These are phyloP conservation scores for Scophthalmus maximus DNA, from an alignment of 2,113 vertebrate genomes.

Conservation along the genomic window DNA sequence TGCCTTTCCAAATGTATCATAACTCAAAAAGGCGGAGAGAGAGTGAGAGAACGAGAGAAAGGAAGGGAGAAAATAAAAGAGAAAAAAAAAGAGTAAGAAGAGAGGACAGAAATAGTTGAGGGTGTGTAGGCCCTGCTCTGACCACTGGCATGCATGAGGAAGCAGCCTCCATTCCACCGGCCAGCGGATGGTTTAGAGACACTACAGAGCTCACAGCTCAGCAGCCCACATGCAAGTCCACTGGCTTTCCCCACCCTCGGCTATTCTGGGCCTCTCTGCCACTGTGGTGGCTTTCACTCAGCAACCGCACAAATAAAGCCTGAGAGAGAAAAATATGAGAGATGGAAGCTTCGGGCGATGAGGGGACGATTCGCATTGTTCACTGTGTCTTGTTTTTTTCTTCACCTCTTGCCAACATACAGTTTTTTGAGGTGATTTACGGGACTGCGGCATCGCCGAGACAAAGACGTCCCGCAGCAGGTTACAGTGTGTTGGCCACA, in stretches of 20 bases:
- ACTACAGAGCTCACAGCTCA: slow-evolving; percentile 65
- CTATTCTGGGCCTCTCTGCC: slow-evolving; percentile 76
- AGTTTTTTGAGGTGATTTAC: slow-evolving; percentile 36
- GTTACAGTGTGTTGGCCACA: slow-evolving; percentile 2
- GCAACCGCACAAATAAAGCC: slow-evolving; percentile 67
- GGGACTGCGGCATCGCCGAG: background rate
- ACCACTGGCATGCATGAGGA: slow-evolving; percentile 85
- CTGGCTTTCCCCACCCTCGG: slow-evolving; percentile 73
- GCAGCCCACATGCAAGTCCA: slow-evolving; percentile 78
- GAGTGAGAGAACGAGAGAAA: slow-evolving; percentile 34
- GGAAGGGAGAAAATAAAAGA: slow-evolving; percentile 42
- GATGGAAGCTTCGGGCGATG: slow-evolving; percentile 38
- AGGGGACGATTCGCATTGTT: slow-evolving; percentile 52
- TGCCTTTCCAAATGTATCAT: slow-evolving; percentile 31
- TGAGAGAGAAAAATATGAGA: slow-evolving; percentile 54
- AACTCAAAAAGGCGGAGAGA: slow-evolving; percentile 17
- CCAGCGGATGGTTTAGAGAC: slow-evolving; percentile 70
- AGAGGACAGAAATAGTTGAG: slow-evolving; percentile 81
- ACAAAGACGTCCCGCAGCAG: slow-evolving; percentile 34
- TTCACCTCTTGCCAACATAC: slow-evolving; percentile 27
- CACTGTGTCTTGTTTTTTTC: slow-evolving; percentile 40
- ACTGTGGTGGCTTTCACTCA: slow-evolving; percentile 69
- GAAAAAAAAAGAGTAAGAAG: slow-evolving; percentile 41
- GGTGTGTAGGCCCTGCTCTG: slow-evolving; percentile 80
- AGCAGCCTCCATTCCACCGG: slow-evolving; percentile 78